These are phyloP conservation scores for Cyprinella venusta DNA, from an alignment of 2,797 vertebrate genomes.

Conservation along the genomic window DNA sequence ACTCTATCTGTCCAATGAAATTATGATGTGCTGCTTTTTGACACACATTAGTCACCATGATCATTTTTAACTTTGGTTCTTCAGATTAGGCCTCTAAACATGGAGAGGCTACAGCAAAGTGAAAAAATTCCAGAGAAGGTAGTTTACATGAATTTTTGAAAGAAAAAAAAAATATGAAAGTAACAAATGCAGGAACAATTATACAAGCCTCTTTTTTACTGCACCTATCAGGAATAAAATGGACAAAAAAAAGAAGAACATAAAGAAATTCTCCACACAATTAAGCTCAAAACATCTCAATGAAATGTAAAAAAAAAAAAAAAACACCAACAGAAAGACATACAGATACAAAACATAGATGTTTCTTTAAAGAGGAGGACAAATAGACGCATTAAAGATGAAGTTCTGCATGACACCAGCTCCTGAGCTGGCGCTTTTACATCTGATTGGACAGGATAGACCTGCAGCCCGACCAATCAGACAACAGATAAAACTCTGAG, in stretches of 20 bases:
- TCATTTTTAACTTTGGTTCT: slow-evolving; percentile 72
- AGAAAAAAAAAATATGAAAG: not conserved
- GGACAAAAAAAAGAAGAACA: slow-evolving; percentile 34
- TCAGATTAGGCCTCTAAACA: slow-evolving; percentile 73
- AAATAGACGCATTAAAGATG: slow-evolving; percentile 54
- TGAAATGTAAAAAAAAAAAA: slow-evolving; percentile 55
- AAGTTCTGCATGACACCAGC: slow-evolving; percentile 87
- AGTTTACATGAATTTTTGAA: slow-evolving; percentile 32
- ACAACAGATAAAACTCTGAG: slow-evolving; percentile 95
- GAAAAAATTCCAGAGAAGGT: slow-evolving; percentile 52
- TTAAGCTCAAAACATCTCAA: slow-evolving; percentile 63
- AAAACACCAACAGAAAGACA: slow-evolving; percentile 69
- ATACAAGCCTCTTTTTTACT: slow-evolving; percentile 51
- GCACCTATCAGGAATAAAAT: slow-evolving; percentile 44
- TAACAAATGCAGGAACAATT: slow-evolving; percentile 33
- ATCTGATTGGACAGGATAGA: slow-evolving; percentile 87
- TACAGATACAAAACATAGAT: slow-evolving; percentile 76
- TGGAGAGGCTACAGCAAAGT: slow-evolving; percentile 75
- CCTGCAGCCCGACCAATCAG: slow-evolving; percentile 95
- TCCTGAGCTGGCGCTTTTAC: slow-evolving; percentile 94
- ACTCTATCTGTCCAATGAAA: slow-evolving; percentile 20
- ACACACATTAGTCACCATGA: slow-evolving; percentile 70
- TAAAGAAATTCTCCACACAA: slow-evolving; percentile 31
- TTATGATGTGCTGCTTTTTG: slow-evolving; percentile 33
- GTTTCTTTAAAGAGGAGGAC: slow-evolving; percentile 79